Evolutionary conservation across 2,888 invertebrate species (phyloP), one percentile per base, ranked within the genome.

Genomic region (Morpho helenor): DNA sequence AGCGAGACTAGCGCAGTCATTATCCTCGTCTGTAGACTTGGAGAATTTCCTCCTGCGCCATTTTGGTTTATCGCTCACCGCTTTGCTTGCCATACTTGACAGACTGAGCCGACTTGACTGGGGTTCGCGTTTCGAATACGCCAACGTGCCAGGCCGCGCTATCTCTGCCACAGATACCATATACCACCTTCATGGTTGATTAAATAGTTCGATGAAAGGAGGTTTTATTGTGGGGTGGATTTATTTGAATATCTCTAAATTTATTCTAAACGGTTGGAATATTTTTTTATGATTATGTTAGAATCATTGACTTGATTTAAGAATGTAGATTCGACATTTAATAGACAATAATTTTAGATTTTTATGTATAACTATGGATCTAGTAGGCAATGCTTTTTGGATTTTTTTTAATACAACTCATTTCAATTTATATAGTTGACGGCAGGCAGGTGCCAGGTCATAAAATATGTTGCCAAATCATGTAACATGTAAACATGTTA

Each of bases 1-100:
- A 10, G 96, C 95, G 0, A 97, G 91, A 79, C 96, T 96, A 3
- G 93, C 94, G 71, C 91, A 91, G 65, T 91, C 91, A 49, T 91
- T 89, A 65, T 89, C 88, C 51, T 86, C 86, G n/a, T 86, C 82
- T 40, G 76, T 68, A 42, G 75, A 77, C 41, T 76, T 79, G 64
- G 80, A 80, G 16, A 77, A 76, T 68, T 77, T 83, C 72, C 87
- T 85, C 76, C 84, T 82, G 56, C 87, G 77, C 82, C 84, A 87
- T 73, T 84, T 88, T 45, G 80, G 76, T 79, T 87, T 87, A 76
- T 79, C 78, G 64, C 74, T 62, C 47, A 65, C 74, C 73, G 78
- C 84, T 64, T 65, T 70, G 58, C 79, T 76, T 70, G 87, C 80
- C 88, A 88, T 87, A 73, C 62, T 80, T 82, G 72, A 66, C 67